Evolutionary conservation across 2,888 invertebrate species (phyloP), one percentile per base, ranked within the genome.

Genomic region (Beris morrisii): DNA sequence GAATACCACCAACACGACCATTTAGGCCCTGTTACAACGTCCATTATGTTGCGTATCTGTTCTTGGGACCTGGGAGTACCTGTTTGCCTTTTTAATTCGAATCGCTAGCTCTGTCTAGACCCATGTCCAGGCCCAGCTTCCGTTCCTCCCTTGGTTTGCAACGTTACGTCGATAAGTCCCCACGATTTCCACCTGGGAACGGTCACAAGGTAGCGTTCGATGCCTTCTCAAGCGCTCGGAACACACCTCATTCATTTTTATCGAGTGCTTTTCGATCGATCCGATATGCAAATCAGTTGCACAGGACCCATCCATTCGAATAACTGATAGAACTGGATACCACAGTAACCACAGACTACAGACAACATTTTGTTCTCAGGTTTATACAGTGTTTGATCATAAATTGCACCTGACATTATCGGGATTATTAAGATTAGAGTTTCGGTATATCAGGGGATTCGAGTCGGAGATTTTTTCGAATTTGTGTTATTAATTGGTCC

Each of bases 261-360:
- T 57, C 44, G 57, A 44, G 44, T 22, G 44, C 15, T 45, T 57
- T 44, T 22, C 44, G 57, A 57, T 57, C 57, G 44, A 57, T 44
- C 45, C 22, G 57, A 57, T 57, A 57, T 57, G 57, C 57, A 57
- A 57, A 57, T 57, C 44, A 44, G 45, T 22, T 15, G 12, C 43
- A 31, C 54, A 54, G 54, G 30, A n/a, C 30, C 54, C n/a, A 6
- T 11, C 31, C 22, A 52, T 15, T 48, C 48, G 44, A 12, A 44
- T 44, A n/a, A 12, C 11, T 6, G n/a, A 11, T 4, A 22, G 52
- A 11, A 15, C 52, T 11, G 11, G 52, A 15, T 5, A 52, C 22
- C 15, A 15, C 9, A 13, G 22, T 6, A 52, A 15, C 13, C 9
- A 22, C 4, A 28, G 9, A 15, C 22, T 9, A 5, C 28, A 22